These are phyloP conservation scores for Gobio gobio DNA, from an alignment of 2,113 vertebrate genomes.

Conservation along the genomic window DNA sequence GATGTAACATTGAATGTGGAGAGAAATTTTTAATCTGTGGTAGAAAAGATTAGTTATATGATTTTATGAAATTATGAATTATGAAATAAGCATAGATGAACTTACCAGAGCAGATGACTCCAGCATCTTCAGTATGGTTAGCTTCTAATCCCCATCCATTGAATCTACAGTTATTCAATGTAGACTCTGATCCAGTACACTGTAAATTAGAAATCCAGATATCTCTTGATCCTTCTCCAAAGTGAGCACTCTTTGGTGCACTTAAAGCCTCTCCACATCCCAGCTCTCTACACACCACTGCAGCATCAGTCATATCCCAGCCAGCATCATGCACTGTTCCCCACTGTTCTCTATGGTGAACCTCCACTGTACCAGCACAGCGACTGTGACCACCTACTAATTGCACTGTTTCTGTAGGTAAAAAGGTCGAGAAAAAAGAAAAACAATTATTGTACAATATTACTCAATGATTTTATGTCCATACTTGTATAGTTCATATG, in stretches of 20 bases:
- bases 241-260: not conserved
- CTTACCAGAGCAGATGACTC: slow-evolving; percentile 47
- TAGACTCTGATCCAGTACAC: not conserved
- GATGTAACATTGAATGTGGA: no score
- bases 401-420: not conserved
- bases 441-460: not conserved
- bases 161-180: not conserved
- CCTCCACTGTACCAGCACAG: no score
- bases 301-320: not conserved
- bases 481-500: not conserved
- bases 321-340: not conserved
- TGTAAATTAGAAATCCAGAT: not conserved
- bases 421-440: not conserved
- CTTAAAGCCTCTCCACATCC: not conserved
- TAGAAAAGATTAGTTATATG: no score
- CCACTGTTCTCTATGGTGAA: no score
- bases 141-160: not conserved
- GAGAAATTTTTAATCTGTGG: no score
- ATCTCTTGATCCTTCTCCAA: not conserved
- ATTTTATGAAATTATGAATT: no score
- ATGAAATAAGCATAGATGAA: not conserved
- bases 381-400: not conserved
- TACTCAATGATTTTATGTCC: not conserved
- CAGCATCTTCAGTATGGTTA: slow-evolving; percentile 22
- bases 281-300: slow-evolving; percentile 11